Evolutionary conservation across 1,140 invertebrate species (phyloP).

Genomic region (Pteromalus puparum): DNA sequence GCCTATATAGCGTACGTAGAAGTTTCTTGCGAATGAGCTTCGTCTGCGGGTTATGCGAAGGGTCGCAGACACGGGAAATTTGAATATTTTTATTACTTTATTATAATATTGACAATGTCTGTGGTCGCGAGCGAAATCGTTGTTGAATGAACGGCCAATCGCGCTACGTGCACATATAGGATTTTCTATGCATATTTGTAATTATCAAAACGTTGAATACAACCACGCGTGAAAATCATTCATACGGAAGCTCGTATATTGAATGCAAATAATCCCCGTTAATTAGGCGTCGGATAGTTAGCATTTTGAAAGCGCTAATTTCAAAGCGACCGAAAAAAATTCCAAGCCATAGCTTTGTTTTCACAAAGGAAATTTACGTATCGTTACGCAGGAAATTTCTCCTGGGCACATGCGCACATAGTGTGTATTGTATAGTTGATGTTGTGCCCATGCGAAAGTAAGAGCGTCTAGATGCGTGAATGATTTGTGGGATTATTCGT

Average conservation of each 20-base stretch:
- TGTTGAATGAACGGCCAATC: no score
- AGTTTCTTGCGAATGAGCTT: no score
- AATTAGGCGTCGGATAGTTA: background rate
- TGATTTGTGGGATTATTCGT: slow-evolving; percentile 46
- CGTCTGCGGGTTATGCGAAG: no score
- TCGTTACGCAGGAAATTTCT: slow-evolving; percentile 37
- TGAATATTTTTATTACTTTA: no score
- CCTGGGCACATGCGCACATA: background rate
- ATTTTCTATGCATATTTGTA: no score
- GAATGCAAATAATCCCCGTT: background rate
- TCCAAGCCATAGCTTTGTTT: background rate
- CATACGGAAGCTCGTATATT: background rate
- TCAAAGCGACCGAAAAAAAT: slow-evolving; percentile 6
- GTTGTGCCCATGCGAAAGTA: slow-evolving; percentile 34
- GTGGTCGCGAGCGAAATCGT: no score
- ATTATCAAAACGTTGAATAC: background rate
- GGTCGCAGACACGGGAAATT: no score
- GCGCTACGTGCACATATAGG: no score
- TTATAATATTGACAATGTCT: no score
- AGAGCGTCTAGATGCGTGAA: slow-evolving; percentile 42
- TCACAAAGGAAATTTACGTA: slow-evolving; percentile 37
- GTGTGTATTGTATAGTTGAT: slow-evolving; percentile 15
- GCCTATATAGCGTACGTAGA: background rate
- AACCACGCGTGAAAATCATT: background rate
- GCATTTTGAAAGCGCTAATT: slow-evolving; percentile 10